Percentiles rank a stretch among this genome's conserved stretches.
These are phyloP conservation scores for Podarcis muralis DNA, from an alignment of 2,113 vertebrate genomes.

Conservation along the genomic window DNA sequence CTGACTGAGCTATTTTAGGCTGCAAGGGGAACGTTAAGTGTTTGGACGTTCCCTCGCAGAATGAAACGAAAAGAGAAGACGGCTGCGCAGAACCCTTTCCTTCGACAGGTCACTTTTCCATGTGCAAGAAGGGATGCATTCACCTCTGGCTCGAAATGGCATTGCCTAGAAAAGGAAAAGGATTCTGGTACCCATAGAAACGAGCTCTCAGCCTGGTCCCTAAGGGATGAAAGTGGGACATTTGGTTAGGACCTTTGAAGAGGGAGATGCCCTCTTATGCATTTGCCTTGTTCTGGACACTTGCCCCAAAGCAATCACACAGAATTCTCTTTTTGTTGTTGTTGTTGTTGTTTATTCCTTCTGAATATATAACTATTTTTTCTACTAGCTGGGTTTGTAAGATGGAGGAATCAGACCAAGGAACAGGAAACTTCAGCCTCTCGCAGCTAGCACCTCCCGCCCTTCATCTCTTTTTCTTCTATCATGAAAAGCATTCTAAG, in stretches of 20 bases:
- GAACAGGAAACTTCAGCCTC: conserved; percentile 76
- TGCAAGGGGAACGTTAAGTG: background rate
- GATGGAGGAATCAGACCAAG: conserved; percentile 76
- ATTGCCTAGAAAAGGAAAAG: background rate
- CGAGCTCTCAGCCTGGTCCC: background rate
- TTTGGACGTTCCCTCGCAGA: background rate
- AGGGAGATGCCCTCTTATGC: background rate
- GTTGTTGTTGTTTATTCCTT: conserved; percentile 39
- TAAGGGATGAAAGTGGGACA: no score
- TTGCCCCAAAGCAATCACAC: conserved; percentile 57
- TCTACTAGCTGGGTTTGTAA: conserved; percentile 76
- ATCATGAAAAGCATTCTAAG: conserved; percentile 83
- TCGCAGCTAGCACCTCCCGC: conserved; percentile 68
- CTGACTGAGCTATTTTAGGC: background rate
- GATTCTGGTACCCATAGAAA: background rate
- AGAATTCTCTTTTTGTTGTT: conserved; percentile 40
- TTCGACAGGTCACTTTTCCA: background rate
- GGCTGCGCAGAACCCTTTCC: background rate
- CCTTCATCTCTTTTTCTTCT: conserved; percentile 67
- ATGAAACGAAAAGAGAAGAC: background rate
- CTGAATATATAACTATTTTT: conserved; percentile 71
- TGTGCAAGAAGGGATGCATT: background rate
- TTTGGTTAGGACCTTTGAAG: background rate
- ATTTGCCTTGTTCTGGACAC: background rate
- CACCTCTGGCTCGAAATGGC: background rate